A percentile compares a stretch with the other conserved stretches of the same genome.
Conservation (phyloP, 2,113 vertebrate genomes). For the Myanophis thanlyinensis region DNA sequence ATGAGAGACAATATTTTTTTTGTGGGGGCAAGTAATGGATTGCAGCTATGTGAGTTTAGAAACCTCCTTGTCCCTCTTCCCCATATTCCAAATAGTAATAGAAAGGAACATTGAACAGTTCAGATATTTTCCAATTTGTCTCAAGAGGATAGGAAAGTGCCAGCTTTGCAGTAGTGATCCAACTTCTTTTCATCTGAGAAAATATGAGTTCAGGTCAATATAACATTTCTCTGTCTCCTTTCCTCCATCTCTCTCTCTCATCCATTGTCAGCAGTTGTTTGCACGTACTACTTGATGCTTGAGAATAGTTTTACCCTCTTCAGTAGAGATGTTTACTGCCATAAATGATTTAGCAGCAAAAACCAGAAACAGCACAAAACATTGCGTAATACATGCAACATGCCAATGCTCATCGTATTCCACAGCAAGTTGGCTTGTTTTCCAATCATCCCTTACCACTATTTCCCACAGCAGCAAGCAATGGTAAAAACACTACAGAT, state of each 20-base stretch:
- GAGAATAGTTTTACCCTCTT: slow-evolving; percentile 26
- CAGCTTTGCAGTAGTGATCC: slow-evolving; percentile 80
- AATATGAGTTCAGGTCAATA: slow-evolving; percentile 79
- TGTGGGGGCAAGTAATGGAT: slow-evolving; percentile 51
- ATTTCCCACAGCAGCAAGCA: slow-evolving; percentile 6
- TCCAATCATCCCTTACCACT: not conserved
- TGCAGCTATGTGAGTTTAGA: slow-evolving; percentile 38
- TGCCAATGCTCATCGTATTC: slow-evolving; percentile 23
- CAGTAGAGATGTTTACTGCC: slow-evolving; percentile 3
- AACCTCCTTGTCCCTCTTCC: slow-evolving; percentile 49
- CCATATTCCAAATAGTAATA: slow-evolving; percentile 18
- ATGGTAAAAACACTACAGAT: not conserved
- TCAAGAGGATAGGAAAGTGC: slow-evolving; percentile 46
- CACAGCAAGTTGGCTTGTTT: slow-evolving; percentile 5
- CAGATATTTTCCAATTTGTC: not conserved
- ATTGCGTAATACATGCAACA: slow-evolving; percentile 51
- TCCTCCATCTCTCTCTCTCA: slow-evolving; percentile 54
- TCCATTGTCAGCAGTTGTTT: slow-evolving; percentile 34
- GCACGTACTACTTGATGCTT: slow-evolving; percentile 44
- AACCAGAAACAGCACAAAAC: slow-evolving; percentile 1
- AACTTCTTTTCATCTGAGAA: slow-evolving; percentile 67
- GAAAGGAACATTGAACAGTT: slow-evolving; percentile 37
- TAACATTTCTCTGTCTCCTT: slow-evolving; percentile 47
- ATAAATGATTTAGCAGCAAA: slow-evolving; percentile 13
- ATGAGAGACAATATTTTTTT: slow-evolving; percentile 55